Evolutionary conservation across 1,140 invertebrate species (phyloP).

Genomic region (Megalopta genalis): DNA sequence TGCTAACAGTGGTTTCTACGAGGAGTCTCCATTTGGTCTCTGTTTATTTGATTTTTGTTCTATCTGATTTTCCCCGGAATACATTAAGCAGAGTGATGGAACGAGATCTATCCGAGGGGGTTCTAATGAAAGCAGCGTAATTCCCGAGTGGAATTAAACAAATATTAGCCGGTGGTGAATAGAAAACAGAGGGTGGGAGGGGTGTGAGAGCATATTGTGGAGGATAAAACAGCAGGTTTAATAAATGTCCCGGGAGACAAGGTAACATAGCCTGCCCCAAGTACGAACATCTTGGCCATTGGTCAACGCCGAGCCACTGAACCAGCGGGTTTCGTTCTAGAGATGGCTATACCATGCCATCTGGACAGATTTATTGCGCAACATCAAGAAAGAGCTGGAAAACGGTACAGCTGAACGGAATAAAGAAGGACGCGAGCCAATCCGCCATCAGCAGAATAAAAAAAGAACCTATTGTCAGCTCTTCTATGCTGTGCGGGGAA

Average conservation of each 20-base stretch:
- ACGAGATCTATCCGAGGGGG: neutral
- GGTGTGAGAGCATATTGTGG: neutral
- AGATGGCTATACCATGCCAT: constrained; percentile 49
- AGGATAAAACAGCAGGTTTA: constrained; percentile 17
- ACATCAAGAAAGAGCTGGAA: constrained; percentile 35
- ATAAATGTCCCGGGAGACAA: constrained; percentile 29
- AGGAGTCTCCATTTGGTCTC: too few relatives aligned
- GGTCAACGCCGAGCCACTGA: constrained; percentile 50
- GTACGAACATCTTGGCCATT: constrained; percentile 50
- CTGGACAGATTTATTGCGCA: constrained; percentile 63
- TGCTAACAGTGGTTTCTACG: too few relatives aligned
- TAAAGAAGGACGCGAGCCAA: constrained; percentile 29
- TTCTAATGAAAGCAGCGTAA: neutral
- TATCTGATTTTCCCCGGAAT: too few relatives aligned
- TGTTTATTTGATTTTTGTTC: too few relatives aligned
- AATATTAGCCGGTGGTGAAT: neutral
- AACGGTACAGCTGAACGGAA: constrained; percentile 15
- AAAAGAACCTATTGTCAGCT: constrained; percentile 50
- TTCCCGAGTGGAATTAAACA: neutral
- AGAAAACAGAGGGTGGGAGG: neutral
- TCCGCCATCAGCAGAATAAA: neutral
- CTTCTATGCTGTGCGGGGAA: constrained; percentile 20
- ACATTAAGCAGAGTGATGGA: neutral
- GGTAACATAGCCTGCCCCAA: constrained; percentile 44
- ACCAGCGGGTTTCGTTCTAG: constrained; percentile 22